These are phyloP conservation scores for Coenobita brevimanus DNA, from an alignment of 1,140 invertebrate species.

Conservation along the genomic window DNA sequence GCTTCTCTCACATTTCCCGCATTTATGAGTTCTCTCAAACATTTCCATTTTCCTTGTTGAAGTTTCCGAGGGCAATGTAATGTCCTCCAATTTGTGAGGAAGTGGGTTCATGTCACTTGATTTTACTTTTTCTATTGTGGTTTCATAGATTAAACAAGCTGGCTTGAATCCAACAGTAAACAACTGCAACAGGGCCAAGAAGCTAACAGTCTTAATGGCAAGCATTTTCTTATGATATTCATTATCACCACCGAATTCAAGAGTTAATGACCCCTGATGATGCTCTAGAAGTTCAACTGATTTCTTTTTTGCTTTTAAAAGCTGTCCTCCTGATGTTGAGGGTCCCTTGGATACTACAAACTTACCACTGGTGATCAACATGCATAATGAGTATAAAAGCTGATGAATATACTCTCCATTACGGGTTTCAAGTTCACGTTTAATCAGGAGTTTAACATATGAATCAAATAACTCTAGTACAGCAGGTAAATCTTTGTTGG, in stretches of 20 bases:
- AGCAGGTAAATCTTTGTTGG: constrained; percentile 36
- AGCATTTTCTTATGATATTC: constrained; percentile 22
- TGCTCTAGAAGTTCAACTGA: constrained; percentile 21
- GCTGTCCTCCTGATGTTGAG: constrained; percentile 18
- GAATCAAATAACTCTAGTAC: constrained; percentile 39
- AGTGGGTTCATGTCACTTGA: background rate
- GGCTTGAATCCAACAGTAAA: constrained; percentile 55
- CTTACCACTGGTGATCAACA: constrained; percentile 44
- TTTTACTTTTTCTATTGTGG: constrained; percentile 45
- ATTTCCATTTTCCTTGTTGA: background rate
- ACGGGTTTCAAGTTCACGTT: constrained; percentile 15
- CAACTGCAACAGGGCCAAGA: constrained; percentile 52
- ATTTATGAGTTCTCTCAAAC: no score
- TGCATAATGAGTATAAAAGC: constrained; percentile 41
- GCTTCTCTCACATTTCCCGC: no score
- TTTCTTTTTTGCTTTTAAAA: constrained; percentile 57
- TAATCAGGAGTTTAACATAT: constrained; percentile 43
- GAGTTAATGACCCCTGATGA: no score
- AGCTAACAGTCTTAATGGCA: constrained; percentile 27
- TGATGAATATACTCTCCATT: constrained; percentile 33
- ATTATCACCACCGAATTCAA: no score
- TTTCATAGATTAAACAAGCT: constrained; percentile 61
- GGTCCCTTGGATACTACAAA: constrained; percentile 28
- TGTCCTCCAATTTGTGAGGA: constrained; percentile 28
- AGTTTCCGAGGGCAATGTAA: constrained; percentile 9